Evolutionary conservation across 2,888 invertebrate species (phyloP).

Genomic region (Heliconius erato): DNA sequence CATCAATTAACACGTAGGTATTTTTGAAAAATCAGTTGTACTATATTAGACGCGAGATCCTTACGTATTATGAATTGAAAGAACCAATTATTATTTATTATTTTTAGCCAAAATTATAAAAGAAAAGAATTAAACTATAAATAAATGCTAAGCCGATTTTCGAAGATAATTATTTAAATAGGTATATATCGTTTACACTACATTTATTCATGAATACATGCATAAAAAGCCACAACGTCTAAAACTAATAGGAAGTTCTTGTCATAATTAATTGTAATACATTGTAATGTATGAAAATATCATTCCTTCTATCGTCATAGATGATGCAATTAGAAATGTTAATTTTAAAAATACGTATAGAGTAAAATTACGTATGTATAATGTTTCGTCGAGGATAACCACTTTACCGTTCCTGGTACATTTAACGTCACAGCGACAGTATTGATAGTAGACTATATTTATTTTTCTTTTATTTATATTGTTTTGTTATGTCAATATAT

Average conservation of each 20-base stretch:
- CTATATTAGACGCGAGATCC: neutral
- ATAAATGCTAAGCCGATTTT: neutral
- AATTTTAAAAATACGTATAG: slow-evolving; percentile 6
- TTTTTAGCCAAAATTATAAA: neutral
- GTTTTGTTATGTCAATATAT: neutral
- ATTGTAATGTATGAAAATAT: neutral
- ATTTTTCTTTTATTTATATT: neutral
- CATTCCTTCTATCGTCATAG: neutral
- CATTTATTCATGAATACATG: neutral
- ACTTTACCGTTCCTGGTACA: slow-evolving; percentile 9
- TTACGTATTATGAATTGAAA: neutral
- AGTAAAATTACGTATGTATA: neutral
- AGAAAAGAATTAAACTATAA: neutral
- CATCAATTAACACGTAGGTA: neutral
- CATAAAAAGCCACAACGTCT: neutral
- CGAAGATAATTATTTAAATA: neutral
- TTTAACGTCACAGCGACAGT: neutral
- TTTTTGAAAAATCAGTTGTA: neutral
- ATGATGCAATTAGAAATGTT: slow-evolving; percentile 5
- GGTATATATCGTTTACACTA: too few relatives aligned
- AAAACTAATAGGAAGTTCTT: neutral
- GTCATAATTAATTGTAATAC: neutral
- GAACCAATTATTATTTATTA: neutral
- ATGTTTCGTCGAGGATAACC: neutral
- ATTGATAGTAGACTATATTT: neutral